Conservation (phyloP, 2,797 vertebrate genomes). For the Alcedo quadribrachys region DNA sequence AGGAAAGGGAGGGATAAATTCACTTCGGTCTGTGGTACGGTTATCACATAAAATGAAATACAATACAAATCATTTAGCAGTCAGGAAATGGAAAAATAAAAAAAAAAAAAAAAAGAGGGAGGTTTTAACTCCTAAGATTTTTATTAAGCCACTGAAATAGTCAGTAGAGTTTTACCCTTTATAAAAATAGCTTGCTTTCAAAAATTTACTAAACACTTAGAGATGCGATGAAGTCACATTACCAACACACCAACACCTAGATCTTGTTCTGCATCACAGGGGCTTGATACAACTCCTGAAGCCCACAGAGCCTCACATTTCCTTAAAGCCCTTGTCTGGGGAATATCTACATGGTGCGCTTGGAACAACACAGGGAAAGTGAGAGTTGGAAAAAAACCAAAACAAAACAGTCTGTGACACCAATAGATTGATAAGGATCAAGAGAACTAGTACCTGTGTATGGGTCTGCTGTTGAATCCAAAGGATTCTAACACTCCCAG, state of each 20-base stretch:
- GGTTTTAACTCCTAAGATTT: not conserved
- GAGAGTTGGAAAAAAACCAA: not conserved
- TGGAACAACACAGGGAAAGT: rapidly evolving
- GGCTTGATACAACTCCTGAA: not conserved
- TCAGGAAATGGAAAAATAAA: not conserved
- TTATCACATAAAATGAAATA: not conserved
- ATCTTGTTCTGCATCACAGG: not conserved
- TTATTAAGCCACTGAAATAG: not conserved
- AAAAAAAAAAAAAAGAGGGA: not conserved
- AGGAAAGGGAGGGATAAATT: not conserved
- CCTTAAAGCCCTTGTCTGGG: no score
- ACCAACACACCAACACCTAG: not conserved
- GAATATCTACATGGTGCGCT: not conserved
- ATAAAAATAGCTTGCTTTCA: not conserved
- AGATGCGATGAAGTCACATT: rapidly evolving
- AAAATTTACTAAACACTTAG: not conserved
- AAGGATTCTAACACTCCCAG: not conserved
- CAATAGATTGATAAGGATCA: not conserved
- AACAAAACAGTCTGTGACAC: not conserved
- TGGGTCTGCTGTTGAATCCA: not conserved
- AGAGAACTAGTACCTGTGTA: not conserved
- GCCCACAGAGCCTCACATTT: rapidly evolving
- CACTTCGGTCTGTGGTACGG: not conserved
- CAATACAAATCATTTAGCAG: constrained; percentile 6
- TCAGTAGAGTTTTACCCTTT: not conserved